Conservation (phyloP, 2,113 vertebrate genomes). For the Megaceryle maxima region DNA sequence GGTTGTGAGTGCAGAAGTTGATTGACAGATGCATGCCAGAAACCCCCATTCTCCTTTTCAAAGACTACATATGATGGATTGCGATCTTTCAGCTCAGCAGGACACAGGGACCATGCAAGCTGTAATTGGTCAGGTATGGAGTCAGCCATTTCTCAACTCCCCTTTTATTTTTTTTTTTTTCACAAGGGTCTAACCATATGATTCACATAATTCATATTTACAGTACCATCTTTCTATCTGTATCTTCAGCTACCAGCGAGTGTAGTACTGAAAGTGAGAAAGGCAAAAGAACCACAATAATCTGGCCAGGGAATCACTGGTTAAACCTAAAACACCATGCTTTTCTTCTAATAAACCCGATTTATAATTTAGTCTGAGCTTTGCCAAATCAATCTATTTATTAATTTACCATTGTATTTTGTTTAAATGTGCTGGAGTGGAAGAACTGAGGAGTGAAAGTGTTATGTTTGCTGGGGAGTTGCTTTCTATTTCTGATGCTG, state of each 20-base stretch:
- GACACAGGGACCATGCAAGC: conserved; percentile 85
- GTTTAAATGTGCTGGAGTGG: conserved; percentile 61
- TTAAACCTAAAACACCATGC: conserved; percentile 65
- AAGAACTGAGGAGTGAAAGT: conserved; percentile 58
- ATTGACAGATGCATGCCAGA: conserved; percentile 88
- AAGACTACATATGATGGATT: conserved; percentile 88
- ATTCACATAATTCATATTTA: conserved; percentile 88
- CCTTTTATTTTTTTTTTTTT: conserved; percentile 72
- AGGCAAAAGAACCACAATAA: conserved; percentile 74
- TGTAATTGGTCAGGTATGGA: conserved; percentile 90
- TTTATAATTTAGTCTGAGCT: conserved; percentile 52
- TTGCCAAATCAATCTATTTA: conserved; percentile 45
- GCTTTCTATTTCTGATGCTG: conserved; percentile 59
- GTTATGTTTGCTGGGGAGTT: conserved; percentile 50
- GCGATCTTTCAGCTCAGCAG: conserved; percentile 84
- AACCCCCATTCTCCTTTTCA: conserved; percentile 84
- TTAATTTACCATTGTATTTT: conserved; percentile 40
- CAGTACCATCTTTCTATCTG: conserved; percentile 81
- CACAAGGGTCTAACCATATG: conserved; percentile 81
- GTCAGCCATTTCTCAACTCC: conserved; percentile 88
- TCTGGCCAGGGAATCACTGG: conserved; percentile 63
- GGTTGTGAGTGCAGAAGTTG: conserved; percentile 85
- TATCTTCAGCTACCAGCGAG: conserved; percentile 75
- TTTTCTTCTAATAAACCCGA: conserved; percentile 38
- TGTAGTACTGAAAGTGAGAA: conserved; percentile 69